Evolutionary conservation across 2,797 vertebrate species (phyloP).

Genomic region (Muscicapa comitata): DNA sequence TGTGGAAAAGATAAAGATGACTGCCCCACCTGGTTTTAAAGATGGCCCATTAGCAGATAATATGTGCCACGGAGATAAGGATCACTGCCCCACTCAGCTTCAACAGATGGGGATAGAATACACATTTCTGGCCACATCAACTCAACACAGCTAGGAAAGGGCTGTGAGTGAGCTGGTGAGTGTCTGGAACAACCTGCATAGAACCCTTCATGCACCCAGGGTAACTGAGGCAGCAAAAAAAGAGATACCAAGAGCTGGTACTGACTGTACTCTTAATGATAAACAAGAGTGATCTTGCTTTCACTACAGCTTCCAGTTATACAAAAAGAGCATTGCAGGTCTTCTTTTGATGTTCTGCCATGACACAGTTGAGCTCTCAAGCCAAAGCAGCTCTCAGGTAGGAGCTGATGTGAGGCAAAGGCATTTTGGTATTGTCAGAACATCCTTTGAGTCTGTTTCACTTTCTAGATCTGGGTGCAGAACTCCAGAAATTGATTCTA

Average conservation of each 20-base stretch:
- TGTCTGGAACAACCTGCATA: neutral
- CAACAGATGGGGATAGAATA: too few relatives aligned
- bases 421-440: neutral
- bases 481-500: neutral
- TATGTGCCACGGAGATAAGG: too few relatives aligned
- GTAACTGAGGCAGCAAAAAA: neutral
- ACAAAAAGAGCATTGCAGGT: neutral
- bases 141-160: neutral
- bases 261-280: neutral
- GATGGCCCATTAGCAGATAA: too few relatives aligned
- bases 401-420: neutral
- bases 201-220: fast-evolving
- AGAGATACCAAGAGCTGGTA: neutral
- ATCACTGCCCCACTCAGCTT: too few relatives aligned
- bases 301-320: neutral
- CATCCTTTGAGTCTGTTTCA: neutral
- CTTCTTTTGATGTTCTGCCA: neutral
- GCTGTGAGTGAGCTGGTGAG: too few relatives aligned
- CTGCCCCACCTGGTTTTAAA: too few relatives aligned
- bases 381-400: neutral
- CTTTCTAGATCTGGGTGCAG: neutral
- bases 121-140: too few relatives aligned
- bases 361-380: neutral
- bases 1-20: too few relatives aligned
- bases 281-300: neutral